Evolutionary conservation across 2,113 vertebrate genomes (phyloP), one percentile per base, ranked within the genome.

Genomic region (Neoarius graeffei): DNA sequence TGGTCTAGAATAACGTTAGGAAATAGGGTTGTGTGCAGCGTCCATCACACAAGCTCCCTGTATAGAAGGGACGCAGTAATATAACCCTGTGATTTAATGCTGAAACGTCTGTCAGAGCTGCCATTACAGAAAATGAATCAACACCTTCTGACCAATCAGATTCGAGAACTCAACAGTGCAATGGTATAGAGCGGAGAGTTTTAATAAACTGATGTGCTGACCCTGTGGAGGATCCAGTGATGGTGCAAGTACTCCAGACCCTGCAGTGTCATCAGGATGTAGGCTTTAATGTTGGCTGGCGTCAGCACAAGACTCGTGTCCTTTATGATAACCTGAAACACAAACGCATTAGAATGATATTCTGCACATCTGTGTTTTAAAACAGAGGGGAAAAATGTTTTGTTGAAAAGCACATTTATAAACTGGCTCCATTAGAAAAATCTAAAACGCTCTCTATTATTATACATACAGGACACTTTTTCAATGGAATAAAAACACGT

Each of bases 251-350:
- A 99, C 86, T 99, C 98, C 89, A 99, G 93, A 48, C 98, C 98
- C 92, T 99, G 98, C 88, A 99, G 96, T 1, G 98, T 99, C 98
- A 99, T 99, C 86, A 99, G 92, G 95, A 97, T 97, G 90, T 99
- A 99, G 9, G 98, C 97, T 94, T 99, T 99, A 93, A 99, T 99
- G 88, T 99, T 97, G 89, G 98, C 96, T 17, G 98, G 98, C 0
- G 97, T 99, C 92, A 99, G 92, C 30, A 99, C 97, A 82, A 99
- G 96, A 91, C 97, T 97, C 50, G 96, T 98, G 94, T 99, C 98
- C 91, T 98, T 99, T 93, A 99, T 99, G 92, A 99, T 98, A 89
- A 99, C 98, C 98, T 99, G 91, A 73, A 91, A 92, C 92, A 84
- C 20, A 87, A 10, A 27, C 82, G 50, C 48, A 6, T 50, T 15